Conservation (phyloP, 2,797 vertebrate species). For the Cephalopachus bancanus region DNA sequence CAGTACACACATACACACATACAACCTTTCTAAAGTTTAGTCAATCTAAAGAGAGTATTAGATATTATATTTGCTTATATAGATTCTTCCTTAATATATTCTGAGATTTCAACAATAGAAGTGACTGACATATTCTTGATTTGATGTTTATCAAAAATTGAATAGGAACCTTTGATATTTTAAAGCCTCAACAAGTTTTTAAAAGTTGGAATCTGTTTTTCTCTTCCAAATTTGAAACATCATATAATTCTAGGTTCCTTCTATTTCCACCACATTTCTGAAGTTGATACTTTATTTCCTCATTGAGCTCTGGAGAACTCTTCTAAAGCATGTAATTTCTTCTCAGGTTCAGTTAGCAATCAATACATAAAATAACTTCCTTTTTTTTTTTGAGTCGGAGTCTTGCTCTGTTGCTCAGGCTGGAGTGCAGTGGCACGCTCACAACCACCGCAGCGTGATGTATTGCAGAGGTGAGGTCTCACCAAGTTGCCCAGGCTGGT, state of each 20-base stretch:
- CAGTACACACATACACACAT: not conserved
- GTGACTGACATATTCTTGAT: not conserved
- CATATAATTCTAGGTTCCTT: not conserved
- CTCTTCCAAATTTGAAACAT: not conserved
- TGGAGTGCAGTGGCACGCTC: no score
- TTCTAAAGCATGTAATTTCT: slow-evolving; percentile 8
- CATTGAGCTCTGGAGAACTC: not conserved
- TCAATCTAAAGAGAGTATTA: not conserved
- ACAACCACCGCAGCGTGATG: no score
- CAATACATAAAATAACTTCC: slow-evolving; percentile 40
- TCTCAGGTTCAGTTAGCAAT: slow-evolving; percentile 25
- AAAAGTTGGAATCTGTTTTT: not conserved
- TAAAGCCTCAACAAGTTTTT: not conserved
- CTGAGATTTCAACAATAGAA: not conserved
- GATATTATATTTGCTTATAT: not conserved
- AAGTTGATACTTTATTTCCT: not conserved
- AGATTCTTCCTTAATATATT: not conserved
- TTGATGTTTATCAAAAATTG: not conserved
- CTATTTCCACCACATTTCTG: not conserved
- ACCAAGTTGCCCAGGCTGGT: no score
- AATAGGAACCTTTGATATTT: not conserved
- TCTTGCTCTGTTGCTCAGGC: no score
- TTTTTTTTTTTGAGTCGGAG: not conserved
- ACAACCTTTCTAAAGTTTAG: not conserved
- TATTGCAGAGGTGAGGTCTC: no score